These are phyloP conservation scores for Athene noctua DNA, from an alignment of 2,113 vertebrate species.

Conservation along the genomic window DNA sequence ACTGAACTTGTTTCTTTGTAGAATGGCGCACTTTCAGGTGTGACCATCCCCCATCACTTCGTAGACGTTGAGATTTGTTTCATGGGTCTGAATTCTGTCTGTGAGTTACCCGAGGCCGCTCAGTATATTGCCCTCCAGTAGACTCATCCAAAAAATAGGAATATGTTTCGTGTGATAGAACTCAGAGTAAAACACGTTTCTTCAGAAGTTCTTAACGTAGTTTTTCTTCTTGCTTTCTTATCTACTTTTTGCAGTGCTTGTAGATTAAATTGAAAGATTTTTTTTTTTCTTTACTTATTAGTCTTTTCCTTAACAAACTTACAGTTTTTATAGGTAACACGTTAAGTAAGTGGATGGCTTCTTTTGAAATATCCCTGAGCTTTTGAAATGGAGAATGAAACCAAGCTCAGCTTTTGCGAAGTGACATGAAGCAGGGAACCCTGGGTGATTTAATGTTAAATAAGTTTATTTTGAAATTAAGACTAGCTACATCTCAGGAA, in stretches of 20 bases:
- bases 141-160: background rate
- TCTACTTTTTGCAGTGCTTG: background rate
- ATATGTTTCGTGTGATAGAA: fast-evolving
- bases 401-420: background rate
- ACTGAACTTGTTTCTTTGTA: fast-evolving
- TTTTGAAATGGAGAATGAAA: background rate
- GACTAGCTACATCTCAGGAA: background rate
- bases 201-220: background rate
- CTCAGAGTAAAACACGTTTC: fast-evolving
- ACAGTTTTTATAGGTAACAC: fast-evolving
- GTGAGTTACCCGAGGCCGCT: fast-evolving
- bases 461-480: background rate
- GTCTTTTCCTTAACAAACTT: background rate
- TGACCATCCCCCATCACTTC: fast-evolving
- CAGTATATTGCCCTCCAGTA: fast-evolving
- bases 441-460: background rate
- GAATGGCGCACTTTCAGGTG: background rate
- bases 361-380: background rate
- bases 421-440: background rate
- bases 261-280: background rate
- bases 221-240: background rate
- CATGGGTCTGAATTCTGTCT: fast-evolving
- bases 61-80: background rate
- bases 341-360: background rate
- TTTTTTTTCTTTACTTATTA: background rate